Conservation (phyloP, 2,888 invertebrate genomes). For the Lithosia quadra region DNA sequence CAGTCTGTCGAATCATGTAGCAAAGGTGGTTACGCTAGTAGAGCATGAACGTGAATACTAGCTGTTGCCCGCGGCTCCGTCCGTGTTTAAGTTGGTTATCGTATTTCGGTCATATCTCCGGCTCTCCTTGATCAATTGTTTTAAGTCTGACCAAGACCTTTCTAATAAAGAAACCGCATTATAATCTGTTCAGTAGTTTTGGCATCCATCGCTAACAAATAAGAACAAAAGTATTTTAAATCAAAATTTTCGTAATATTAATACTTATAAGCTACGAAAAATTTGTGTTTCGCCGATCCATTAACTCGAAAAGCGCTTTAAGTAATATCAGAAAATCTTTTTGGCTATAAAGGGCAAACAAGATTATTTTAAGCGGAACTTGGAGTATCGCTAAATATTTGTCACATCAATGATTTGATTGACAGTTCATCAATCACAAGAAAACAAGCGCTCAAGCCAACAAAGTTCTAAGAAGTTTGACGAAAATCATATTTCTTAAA, state of each 20-base stretch:
- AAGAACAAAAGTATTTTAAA: neutral
- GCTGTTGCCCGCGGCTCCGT: too few species aligned
- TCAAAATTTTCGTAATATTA: too few species aligned
- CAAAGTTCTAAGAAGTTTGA: slow-evolving; percentile 51
- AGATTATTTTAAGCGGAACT: slow-evolving; percentile 35
- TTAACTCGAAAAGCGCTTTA: slow-evolving; percentile 24
- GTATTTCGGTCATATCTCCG: too few species aligned
- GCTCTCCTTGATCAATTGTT: too few species aligned
- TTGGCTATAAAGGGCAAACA: slow-evolving; percentile 20
- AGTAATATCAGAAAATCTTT: slow-evolving; percentile 34
- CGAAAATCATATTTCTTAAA: slow-evolving; percentile 38
- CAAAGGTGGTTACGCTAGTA: neutral
- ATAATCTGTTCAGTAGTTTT: too few species aligned
- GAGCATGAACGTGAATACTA: neutral
- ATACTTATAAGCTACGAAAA: too few species aligned
- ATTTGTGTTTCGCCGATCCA: slow-evolving; percentile 26
- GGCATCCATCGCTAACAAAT: too few species aligned
- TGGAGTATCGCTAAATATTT: slow-evolving; percentile 53
- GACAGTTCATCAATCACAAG: slow-evolving; percentile 58
- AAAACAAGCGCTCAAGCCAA: slow-evolving; percentile 38
- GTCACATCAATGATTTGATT: slow-evolving; percentile 56
- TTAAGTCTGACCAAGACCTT: too few species aligned
- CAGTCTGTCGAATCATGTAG: neutral
- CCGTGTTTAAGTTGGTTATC: too few species aligned
- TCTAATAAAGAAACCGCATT: too few species aligned